Base-by-base conservation (phyloP, 2,797 vertebrate genomes). In the Uromys caudimaculatus region DNA sequence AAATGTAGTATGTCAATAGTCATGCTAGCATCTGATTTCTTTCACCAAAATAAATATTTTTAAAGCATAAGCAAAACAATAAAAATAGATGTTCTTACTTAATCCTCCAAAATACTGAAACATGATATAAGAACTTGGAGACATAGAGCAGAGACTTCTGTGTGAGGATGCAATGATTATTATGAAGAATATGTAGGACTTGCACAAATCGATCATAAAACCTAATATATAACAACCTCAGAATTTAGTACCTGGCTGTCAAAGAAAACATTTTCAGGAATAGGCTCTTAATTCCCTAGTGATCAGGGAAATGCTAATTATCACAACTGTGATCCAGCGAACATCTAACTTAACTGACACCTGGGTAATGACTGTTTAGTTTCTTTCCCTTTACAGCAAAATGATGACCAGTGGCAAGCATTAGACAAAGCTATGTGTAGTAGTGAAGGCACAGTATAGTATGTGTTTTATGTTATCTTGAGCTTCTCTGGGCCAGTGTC, bases 261-360 rank as follows among this genome's bases (percentile, higher is more conserved):
- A 94, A 92, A 84, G 54, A 94, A 21, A 50, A 95, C 90, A 54
- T 94, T 83, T 38, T 54, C 35, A 38, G 69, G 44, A 95, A 96
- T 92, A 93, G 38, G 41, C 27, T 38, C 3, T 50, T 10, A 29
- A 56, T 71, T 76, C 95, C 78, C 81, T 27, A n/a, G 81, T 92
- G 90, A 95, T 60, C 62, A 86, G 50, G 24, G 24, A 67, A 81
- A 85, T 60, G 6, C 29, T 81, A 84, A 90, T 81, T 54, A 93
- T 19, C 92, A 9, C 47, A 91, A 62, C 9, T 76, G 54, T 64
- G 44, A 64, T 62, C 86, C 27, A 1, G 44, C 56, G 76, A 60
- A 6, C 86, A 52, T 83, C 23, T 41, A 44, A 56, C 10, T 17
- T 69, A 47, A 89, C 7, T 89, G 71, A 95, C 54, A 92, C 7